These are phyloP conservation scores for Hystrix cristata DNA, from an alignment of 2,113 vertebrate species.

Conservation along the genomic window DNA sequence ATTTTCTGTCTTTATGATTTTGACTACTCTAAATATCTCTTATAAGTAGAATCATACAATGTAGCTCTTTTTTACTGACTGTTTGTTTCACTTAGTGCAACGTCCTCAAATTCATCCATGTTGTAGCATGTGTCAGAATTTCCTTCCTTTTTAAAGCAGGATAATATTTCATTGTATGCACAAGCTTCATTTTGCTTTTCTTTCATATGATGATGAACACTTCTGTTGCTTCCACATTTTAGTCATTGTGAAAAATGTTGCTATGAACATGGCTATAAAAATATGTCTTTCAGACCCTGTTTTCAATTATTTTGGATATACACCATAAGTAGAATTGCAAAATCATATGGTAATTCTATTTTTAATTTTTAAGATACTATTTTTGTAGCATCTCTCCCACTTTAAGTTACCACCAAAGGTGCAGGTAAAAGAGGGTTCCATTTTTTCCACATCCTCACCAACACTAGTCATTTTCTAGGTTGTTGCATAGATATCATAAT, in stretches of 20 bases:
- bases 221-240: neutral
- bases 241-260: neutral
- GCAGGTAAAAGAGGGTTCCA: neutral
- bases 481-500: neutral
- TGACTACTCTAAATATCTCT: neutral
- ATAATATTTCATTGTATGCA: neutral
- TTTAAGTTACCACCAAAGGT: too few species aligned
- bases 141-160: neutral
- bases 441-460: neutral
- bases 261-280: neutral
- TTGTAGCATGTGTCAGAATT: neutral
- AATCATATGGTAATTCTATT: neutral
- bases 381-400: neutral
- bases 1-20: neutral
- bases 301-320: neutral
- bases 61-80: neutral
- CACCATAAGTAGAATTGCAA: neutral
- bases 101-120: neutral
- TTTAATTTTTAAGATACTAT: neutral
- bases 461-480: neutral
- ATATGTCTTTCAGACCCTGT: neutral
- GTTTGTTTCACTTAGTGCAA: neutral
- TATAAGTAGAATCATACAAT: neutral
- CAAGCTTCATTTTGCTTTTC: neutral
- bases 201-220: neutral